phyloP scores from a whole-genome alignment of 2,113 vertebrate species.

The Zosterops lateralis region DNA sequence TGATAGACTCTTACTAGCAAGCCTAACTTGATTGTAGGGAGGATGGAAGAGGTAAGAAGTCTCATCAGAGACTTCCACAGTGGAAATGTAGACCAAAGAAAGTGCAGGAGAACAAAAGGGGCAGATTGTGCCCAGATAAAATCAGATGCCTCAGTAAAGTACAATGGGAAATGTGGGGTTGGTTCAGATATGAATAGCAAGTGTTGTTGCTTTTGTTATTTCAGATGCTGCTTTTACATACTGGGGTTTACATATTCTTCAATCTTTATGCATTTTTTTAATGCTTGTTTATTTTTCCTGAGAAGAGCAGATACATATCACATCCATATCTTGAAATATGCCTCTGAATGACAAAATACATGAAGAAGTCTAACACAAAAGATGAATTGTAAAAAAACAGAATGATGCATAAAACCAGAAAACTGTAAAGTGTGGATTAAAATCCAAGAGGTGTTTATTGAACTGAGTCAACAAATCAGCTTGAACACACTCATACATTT shows the following conservation, averaged over 20 bases:
- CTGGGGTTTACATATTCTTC: neutral
- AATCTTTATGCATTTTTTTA: neutral
- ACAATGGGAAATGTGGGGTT: neutral
- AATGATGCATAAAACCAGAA: slow-evolving; percentile 22
- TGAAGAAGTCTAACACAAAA: slow-evolving; percentile 45
- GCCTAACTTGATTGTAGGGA: neutral
- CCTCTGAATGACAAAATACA: slow-evolving; percentile 24
- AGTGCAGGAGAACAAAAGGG: neutral
- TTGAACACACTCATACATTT: slow-evolving; percentile 63
- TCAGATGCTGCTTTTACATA: neutral
- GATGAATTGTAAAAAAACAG: slow-evolving; percentile 32
- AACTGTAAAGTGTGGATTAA: slow-evolving; percentile 49
- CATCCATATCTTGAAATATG: slow-evolving; percentile 23
- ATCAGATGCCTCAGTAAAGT: neutral
- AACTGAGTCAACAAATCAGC: slow-evolving; percentile 62
- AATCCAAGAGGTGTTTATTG: slow-evolving; percentile 70
- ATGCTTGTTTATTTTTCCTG: neutral
- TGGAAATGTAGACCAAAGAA: neutral
- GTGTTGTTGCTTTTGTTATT: slow-evolving; percentile 1
- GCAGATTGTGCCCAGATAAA: neutral
- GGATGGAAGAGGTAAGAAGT: neutral
- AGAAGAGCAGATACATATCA: slow-evolving; percentile 22
- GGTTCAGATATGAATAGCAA: neutral
- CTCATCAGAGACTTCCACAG: neutral
- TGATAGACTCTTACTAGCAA: neutral